Evolutionary conservation across 2,888 invertebrate species (phyloP).

Genomic region (Eupsilia transversa): DNA sequence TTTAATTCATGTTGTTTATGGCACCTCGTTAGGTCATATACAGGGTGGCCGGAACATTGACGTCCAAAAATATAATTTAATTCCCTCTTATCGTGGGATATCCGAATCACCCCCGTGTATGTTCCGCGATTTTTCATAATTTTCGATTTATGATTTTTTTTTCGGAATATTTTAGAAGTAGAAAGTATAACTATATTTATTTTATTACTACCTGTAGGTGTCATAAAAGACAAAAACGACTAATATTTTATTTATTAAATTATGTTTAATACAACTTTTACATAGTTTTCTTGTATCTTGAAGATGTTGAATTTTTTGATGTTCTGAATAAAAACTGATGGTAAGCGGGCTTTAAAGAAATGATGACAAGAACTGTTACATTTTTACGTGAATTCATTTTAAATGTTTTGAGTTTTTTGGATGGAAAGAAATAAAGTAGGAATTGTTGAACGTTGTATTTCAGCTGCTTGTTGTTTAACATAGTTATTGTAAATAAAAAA

Average conservation of each 20-base stretch:
- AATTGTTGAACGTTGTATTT: neutral
- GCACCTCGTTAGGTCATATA: too few relatives aligned
- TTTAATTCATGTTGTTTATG: too few relatives aligned
- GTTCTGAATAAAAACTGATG: slow-evolving; percentile 14
- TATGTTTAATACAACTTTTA: slow-evolving; percentile 34
- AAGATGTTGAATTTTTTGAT: slow-evolving; percentile 15
- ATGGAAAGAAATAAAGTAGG: neutral
- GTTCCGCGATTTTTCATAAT: too few relatives aligned
- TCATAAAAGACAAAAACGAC: slow-evolving; percentile 17
- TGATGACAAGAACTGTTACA: slow-evolving; percentile 14
- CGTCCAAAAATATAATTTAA: too few relatives aligned
- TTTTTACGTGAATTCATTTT: slow-evolving; percentile 33
- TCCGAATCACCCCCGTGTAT: too few relatives aligned
- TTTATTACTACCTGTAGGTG: slow-evolving; percentile 20
- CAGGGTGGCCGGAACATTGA: too few relatives aligned
- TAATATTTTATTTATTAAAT: slow-evolving; percentile 46
- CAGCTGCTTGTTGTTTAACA: slow-evolving; percentile 5
- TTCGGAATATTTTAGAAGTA: too few relatives aligned
- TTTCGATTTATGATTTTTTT: too few relatives aligned
- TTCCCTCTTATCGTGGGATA: too few relatives aligned
- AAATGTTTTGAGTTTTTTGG: slow-evolving; percentile 13
- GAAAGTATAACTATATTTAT: slow-evolving; percentile 16
- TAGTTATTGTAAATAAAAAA: neutral
- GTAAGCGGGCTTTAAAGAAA: slow-evolving; percentile 15
- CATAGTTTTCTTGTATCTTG: slow-evolving; percentile 23